Conservation (phyloP, 2,888 invertebrate species). For the Belgica antarctica region DNA sequence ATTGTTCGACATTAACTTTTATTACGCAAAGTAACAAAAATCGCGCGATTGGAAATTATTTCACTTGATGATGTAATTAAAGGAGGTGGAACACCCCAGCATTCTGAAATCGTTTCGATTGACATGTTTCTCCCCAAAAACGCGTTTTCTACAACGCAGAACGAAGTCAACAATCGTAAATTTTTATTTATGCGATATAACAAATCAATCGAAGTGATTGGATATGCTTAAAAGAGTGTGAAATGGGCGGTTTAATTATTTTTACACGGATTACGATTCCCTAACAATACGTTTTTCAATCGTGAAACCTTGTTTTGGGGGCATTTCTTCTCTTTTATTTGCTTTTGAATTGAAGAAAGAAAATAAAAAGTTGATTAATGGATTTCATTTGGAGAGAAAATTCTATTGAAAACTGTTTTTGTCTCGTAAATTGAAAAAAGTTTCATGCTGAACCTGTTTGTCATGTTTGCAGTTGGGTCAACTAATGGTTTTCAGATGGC, state of each 20-base stretch:
- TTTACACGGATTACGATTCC: constrained; percentile 37
- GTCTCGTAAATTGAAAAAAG: constrained; percentile 3
- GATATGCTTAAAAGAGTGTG: constrained; percentile 43
- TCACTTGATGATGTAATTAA: no score
- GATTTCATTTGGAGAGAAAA: neutral
- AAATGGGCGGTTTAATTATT: constrained; percentile 44
- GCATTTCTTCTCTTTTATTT: constrained; percentile 2
- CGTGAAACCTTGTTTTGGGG: constrained; percentile 12
- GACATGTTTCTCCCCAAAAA: neutral
- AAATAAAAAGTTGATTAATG: constrained; percentile 17
- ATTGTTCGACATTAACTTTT: neutral
- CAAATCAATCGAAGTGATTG: constrained; percentile 41
- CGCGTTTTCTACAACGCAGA: neutral
- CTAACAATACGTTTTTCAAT: neutral
- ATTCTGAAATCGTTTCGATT: no score
- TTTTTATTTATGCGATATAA: constrained; percentile 24
- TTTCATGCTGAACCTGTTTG: no score
- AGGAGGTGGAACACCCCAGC: no score
- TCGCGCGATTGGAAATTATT: no score
- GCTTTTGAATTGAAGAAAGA: neutral
- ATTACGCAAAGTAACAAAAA: no score
- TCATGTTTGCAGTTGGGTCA: no score
- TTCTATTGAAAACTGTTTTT: neutral
- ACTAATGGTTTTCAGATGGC: no score
- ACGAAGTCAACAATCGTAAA: neutral